phyloP scores from a whole-genome alignment of 2,113 vertebrate genomes.

The Excalfactoria chinensis region DNA sequence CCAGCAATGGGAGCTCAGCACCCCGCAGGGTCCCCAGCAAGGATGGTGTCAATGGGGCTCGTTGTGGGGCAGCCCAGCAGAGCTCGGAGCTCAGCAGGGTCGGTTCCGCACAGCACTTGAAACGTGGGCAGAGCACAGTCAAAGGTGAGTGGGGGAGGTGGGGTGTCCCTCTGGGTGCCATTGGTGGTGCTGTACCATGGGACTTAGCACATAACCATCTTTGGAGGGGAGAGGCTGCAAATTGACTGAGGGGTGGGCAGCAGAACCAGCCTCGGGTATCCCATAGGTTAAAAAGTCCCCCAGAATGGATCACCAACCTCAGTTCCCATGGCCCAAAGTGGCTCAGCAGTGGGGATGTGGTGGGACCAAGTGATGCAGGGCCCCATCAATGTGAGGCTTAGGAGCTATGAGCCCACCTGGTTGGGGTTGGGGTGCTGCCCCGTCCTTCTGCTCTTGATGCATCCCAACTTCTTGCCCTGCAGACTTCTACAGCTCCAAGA shows the following conservation, averaged over 20 bases:
- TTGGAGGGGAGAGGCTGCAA: not conserved
- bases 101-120: conserved; percentile 58
- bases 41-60: conserved; percentile 49
- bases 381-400: not conserved
- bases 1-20: not conserved
- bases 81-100: not conserved
- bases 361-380: not conserved
- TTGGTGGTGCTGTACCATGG: not conserved
- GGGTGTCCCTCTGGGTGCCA: not conserved
- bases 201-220: accelerated
- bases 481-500: conserved; percentile 92
- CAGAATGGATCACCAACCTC: not conserved
- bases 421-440: not conserved
- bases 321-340: not conserved
- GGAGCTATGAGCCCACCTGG: not conserved
- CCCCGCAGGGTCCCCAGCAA: conserved; percentile 41
- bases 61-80: conserved; percentile 25
- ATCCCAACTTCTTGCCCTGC: conserved; percentile 9
- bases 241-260: not conserved
- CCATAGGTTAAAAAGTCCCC: not conserved
- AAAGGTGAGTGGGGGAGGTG: conserved; percentile 81
- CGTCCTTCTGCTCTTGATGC: not conserved
- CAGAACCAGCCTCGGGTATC: not conserved
- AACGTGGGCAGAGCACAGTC: conserved; percentile 89
- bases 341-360: not conserved